Conservation (phyloP, 2,113 vertebrate species). For the Mastomys natalensis region DNA sequence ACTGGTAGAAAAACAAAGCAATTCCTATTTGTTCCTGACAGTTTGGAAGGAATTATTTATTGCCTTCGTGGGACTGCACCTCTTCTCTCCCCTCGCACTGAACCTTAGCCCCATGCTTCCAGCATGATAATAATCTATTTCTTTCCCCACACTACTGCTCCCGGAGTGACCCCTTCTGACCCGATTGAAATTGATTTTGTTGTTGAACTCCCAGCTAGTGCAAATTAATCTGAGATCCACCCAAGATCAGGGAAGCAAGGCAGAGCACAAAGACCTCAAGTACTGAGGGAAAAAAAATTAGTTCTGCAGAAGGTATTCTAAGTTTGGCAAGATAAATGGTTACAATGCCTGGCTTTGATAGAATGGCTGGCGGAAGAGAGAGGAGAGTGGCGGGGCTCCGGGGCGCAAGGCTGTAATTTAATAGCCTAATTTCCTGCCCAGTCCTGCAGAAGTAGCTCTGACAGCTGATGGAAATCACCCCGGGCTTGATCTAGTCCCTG, state of each 20-base stretch:
- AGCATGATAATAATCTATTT: constrained; percentile 93
- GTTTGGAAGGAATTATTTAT: constrained; percentile 82
- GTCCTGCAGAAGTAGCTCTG: constrained; percentile 92
- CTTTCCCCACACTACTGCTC: constrained; percentile 87
- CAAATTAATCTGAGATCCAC: constrained; percentile 93
- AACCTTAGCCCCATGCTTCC: constrained; percentile 82
- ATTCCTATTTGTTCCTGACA: constrained; percentile 59
- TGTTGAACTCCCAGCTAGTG: constrained; percentile 91
- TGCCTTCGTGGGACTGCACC: constrained; percentile 73
- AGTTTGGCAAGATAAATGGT: constrained; percentile 94
- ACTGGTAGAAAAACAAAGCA: constrained; percentile 50
- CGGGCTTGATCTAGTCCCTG: constrained; percentile 91
- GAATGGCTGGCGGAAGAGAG: constrained; percentile 91
- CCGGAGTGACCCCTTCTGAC: constrained; percentile 92
- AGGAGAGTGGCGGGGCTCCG: constrained; percentile 88
- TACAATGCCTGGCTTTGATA: constrained; percentile 94
- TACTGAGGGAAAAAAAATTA: constrained; percentile 84
- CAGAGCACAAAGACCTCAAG: constrained; percentile 87
- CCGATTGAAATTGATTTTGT: constrained; percentile 96
- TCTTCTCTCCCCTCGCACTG: constrained; percentile 56
- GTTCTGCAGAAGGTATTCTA: constrained; percentile 90
- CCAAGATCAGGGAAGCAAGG: constrained; percentile 89
- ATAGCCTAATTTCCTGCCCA: constrained; percentile 97
- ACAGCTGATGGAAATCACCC: constrained; percentile 94
- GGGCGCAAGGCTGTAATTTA: constrained; percentile 94